Evolutionary conservation across 2,797 vertebrate genomes (phyloP).

Genomic region (Mergus octosetaceus): DNA sequence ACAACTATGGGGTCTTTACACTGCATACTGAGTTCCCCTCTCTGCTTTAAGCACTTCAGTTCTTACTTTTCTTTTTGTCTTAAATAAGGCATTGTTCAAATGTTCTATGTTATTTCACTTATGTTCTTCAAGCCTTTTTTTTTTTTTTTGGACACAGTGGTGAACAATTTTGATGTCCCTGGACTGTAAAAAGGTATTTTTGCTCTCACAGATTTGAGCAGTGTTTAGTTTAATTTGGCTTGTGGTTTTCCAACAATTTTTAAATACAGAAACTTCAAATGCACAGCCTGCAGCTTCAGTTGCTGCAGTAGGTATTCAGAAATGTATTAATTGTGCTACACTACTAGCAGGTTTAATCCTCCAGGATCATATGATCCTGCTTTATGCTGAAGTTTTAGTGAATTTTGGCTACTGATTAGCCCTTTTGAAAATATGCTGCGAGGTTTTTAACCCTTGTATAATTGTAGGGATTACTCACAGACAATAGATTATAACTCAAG

Average conservation of each 20-base stretch:
- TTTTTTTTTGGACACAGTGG: neutral
- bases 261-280: neutral
- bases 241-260: neutral
- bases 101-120: neutral
- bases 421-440: neutral
- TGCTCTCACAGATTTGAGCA: neutral
- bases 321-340: neutral
- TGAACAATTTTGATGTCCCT: neutral
- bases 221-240: neutral
- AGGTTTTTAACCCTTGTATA: neutral
- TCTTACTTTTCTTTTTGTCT: neutral
- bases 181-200: neutral
- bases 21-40: neutral
- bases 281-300: neutral
- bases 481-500: neutral
- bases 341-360: neutral
- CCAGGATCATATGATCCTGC: neutral
- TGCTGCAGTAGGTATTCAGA: neutral
- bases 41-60: neutral
- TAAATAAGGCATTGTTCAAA: neutral
- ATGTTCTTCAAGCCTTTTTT: neutral
- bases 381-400: neutral
- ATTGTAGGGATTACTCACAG: neutral
- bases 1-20: neutral
- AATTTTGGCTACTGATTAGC: neutral